Conservation (phyloP, 2,113 vertebrate species). For the Heloderma charlesbogerti region DNA sequence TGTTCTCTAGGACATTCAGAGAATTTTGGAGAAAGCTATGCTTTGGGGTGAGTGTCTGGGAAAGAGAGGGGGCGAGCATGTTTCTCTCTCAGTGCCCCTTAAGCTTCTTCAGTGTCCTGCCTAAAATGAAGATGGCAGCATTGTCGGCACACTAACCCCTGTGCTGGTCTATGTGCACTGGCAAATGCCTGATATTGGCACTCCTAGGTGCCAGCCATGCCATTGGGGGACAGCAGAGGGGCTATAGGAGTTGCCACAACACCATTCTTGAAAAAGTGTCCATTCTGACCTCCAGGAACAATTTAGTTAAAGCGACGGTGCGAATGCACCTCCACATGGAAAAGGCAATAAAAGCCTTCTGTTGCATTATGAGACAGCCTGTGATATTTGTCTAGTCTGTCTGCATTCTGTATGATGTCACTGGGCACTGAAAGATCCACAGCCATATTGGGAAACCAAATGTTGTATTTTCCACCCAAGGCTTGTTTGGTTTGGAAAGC, state of each 20-base stretch:
- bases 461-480: constrained; percentile 30
- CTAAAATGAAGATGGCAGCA: not conserved
- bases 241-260: not conserved
- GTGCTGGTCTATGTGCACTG: not conserved
- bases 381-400: constrained; percentile 6
- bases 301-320: not conserved
- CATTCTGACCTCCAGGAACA: not conserved
- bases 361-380: not conserved
- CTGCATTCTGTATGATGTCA: constrained; percentile 21
- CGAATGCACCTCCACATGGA: not conserved
- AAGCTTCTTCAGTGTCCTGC: not conserved
- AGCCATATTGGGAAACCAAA: constrained; percentile 10
- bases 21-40: not conserved
- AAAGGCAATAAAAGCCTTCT: not conserved
- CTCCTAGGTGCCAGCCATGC: not conserved
- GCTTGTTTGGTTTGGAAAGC: constrained; percentile 34
- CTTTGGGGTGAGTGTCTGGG: not conserved
- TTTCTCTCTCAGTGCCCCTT: not conserved
- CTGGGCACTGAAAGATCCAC: constrained; percentile 13
- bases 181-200: not conserved
- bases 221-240: not conserved
- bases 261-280: not conserved
- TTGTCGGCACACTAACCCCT: not conserved
- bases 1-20: not conserved
- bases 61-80: not conserved